Conservation (phyloP, 2,797 vertebrate species). For the Tragopan temminckii region DNA sequence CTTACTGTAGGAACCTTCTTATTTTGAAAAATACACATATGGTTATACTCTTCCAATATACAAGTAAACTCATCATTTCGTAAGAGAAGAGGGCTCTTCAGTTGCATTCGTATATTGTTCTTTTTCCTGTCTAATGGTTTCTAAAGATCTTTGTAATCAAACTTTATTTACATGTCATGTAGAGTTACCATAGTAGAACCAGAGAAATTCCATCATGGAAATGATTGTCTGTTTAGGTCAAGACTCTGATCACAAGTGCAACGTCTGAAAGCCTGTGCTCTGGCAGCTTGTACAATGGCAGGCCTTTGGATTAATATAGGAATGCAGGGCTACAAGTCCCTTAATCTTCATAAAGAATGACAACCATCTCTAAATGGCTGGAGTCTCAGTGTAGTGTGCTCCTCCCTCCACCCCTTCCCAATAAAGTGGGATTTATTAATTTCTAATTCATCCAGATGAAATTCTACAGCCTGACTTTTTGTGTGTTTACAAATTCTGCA, state of each 20-base stretch:
- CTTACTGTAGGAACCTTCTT: background rate
- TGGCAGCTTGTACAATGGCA: conserved; percentile 22
- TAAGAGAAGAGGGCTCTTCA: background rate
- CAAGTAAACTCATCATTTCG: background rate
- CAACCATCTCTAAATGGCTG: conserved; percentile 26
- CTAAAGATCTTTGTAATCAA: background rate
- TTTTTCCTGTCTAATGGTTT: background rate
- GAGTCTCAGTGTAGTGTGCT: background rate
- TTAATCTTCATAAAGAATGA: conserved; percentile 73
- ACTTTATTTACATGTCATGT: background rate
- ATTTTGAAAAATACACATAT: background rate
- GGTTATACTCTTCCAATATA: background rate
- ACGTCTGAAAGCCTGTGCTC: background rate
- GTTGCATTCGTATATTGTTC: background rate
- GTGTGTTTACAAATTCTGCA: background rate
- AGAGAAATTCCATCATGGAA: conserved; percentile 3
- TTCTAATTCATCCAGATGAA: background rate
- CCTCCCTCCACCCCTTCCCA: background rate
- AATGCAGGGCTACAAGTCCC: conserved; percentile 61
- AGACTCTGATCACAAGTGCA: conserved; percentile 39
- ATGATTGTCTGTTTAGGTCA: conserved; percentile 30
- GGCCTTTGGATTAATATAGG: conserved; percentile 70
- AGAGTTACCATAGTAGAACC: background rate
- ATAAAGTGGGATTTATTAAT: background rate
- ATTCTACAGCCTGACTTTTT: background rate